phyloP scores from a whole-genome alignment of 35 echinoderm and acorn worm genomes.

The Stichopus chloronotus region DNA sequence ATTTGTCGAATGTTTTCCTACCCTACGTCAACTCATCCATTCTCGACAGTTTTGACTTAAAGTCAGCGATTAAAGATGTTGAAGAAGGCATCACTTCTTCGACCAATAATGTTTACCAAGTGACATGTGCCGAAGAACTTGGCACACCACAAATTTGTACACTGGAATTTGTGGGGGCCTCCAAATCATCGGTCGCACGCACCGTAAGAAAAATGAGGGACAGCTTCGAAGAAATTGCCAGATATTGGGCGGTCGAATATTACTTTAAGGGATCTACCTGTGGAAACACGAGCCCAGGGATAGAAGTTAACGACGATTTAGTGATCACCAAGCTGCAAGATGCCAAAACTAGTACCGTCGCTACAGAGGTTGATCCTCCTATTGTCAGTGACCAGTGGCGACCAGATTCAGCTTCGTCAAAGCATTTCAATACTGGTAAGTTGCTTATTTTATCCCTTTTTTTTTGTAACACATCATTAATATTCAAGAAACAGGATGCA shows the following conservation, averaged over 20 bases:
- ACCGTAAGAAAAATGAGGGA: background rate
- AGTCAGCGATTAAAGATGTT: background rate
- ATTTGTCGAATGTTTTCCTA: background rate
- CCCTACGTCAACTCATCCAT: background rate
- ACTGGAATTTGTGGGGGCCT: too few species aligned
- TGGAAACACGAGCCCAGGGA: background rate
- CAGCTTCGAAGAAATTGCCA: slow-evolving; percentile 3
- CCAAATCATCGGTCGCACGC: background rate
- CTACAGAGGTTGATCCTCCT: too few species aligned
- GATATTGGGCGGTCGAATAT: slow-evolving; percentile 8
- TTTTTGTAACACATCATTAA: too few species aligned
- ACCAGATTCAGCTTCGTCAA: too few species aligned
- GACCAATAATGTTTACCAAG: background rate
- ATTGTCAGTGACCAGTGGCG: too few species aligned
- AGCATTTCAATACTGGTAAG: too few species aligned
- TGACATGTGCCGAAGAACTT: background rate
- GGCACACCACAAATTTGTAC: too few species aligned
- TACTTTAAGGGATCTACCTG: background rate
- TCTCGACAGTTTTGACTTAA: background rate
- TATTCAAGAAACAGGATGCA: too few species aligned
- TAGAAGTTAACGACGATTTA: background rate
- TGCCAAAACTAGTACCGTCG: too few species aligned
- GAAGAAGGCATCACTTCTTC: background rate
- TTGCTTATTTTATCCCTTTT: too few species aligned
- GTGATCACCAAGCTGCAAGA: too few species aligned